phyloP scores from a whole-genome alignment of 2,113 vertebrate species.

The Cyprinodon brontotheroides region DNA sequence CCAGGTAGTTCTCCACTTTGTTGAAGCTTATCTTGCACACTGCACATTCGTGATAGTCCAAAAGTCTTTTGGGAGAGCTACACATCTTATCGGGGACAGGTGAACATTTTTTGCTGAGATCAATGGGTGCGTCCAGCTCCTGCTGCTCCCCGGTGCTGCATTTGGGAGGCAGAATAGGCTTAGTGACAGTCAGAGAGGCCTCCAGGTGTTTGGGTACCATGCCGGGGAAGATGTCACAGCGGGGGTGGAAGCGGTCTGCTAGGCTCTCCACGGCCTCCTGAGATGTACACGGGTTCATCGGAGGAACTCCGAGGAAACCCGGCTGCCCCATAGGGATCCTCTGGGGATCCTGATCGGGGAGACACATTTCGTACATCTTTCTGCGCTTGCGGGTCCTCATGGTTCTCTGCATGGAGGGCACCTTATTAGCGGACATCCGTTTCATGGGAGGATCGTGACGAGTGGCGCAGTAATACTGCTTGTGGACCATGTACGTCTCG shows the following conservation, averaged over 20 bases:
- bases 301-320: conserved; percentile 88
- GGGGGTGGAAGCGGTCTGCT: conserved; percentile 92
- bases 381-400: conserved; percentile 97
- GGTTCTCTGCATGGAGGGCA: conserved; percentile 97
- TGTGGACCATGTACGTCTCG: conserved; percentile 98
- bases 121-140: conserved; percentile 96
- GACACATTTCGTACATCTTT: conserved; percentile 99
- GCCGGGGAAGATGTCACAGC: conserved; percentile 94
- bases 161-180: conserved; percentile 89
- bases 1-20: conserved; percentile 98
- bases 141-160: conserved; percentile 87
- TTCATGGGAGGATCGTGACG: conserved; percentile 97
- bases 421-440: conserved; percentile 92
- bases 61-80: conserved; percentile 93
- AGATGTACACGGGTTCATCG: conserved; percentile 93
- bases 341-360: conserved; percentile 92
- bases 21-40: conserved; percentile 99
- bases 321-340: conserved; percentile 88
- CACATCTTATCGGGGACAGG: conserved; percentile 88
- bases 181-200: conserved; percentile 90
- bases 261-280: conserved; percentile 90
- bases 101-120: conserved; percentile 99
- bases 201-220: conserved; percentile 97
- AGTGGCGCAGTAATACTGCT: conserved; percentile 98
- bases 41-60: conserved; percentile 99